These are phyloP conservation scores for Amyelois transitella DNA, from an alignment of 1,140 invertebrate genomes.

Conservation along the genomic window DNA sequence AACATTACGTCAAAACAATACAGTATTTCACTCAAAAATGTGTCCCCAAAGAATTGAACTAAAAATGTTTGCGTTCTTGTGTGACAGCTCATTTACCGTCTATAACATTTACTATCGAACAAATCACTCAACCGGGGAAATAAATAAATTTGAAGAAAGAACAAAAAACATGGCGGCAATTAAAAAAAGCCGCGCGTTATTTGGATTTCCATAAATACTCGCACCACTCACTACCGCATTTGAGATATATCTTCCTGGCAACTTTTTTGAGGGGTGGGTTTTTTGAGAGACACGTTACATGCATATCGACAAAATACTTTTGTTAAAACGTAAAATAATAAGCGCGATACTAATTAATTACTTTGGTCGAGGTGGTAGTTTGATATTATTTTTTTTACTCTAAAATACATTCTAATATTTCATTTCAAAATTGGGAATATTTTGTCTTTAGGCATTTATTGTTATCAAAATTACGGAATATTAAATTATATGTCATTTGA, in stretches of 20 bases:
- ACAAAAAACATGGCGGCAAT: slow-evolving; percentile 56
- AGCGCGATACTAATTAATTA: no score
- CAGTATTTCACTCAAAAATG: neutral
- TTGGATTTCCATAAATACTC: slow-evolving; percentile 69
- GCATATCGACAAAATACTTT: no score
- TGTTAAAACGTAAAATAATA: no score
- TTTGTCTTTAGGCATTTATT: no score
- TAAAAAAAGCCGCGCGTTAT: slow-evolving; percentile 59
- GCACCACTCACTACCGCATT: slow-evolving; percentile 34
- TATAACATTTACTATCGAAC: slow-evolving; percentile 39
- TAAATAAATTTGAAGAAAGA: slow-evolving; percentile 44
- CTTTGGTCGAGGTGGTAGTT: no score
- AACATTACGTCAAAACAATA: neutral
- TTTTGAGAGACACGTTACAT: no score
- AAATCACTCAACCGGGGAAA: slow-evolving; percentile 52
- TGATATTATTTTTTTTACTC: no score
- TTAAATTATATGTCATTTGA: no score
- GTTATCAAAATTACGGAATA: no score
- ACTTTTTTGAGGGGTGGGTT: slow-evolving; percentile 28
- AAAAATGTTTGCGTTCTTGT: slow-evolving; percentile 14
- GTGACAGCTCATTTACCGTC: slow-evolving; percentile 37
- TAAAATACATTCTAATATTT: no score
- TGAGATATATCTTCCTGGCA: slow-evolving; percentile 65
- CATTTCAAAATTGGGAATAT: no score
- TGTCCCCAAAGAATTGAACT: neutral